These are phyloP conservation scores for Heteronetta atricapilla DNA, from an alignment of 2,113 vertebrate species.

Conservation along the genomic window DNA sequence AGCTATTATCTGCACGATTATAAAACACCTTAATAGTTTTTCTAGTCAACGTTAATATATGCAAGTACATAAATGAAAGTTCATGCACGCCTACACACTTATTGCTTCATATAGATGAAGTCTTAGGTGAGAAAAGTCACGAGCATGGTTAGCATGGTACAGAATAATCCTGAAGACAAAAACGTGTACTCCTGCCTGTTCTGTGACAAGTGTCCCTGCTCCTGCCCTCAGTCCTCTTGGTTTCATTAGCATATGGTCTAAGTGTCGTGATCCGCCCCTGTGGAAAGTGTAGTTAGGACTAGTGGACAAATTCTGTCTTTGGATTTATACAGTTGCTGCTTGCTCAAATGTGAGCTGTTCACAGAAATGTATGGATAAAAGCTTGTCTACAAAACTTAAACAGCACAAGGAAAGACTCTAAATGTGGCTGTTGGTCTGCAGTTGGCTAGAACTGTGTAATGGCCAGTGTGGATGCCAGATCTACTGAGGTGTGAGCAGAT, in stretches of 20 bases:
- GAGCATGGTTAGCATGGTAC: not conserved
- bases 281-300: accelerated
- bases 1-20: not conserved
- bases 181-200: not conserved
- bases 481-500: not conserved
- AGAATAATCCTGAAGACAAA: not conserved
- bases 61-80: not conserved
- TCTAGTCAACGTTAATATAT: not conserved
- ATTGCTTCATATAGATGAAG: not conserved
- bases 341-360: not conserved
- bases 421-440: not conserved
- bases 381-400: not conserved
- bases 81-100: not conserved
- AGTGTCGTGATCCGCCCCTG: not conserved
- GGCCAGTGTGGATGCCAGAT: too few species aligned
- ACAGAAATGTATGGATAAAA: not conserved
- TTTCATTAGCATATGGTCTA: accelerated
- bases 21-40: not conserved
- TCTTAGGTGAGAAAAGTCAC: not conserved
- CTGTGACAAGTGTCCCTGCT: not conserved
- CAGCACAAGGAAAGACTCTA: not conserved
- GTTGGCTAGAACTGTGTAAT: not conserved
- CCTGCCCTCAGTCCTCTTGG: not conserved
- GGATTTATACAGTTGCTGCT: not conserved
- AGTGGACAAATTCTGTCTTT: not conserved